Evolutionary conservation across 2,797 vertebrate genomes (phyloP).

Genomic region (Gephyroberyx darwinii): DNA sequence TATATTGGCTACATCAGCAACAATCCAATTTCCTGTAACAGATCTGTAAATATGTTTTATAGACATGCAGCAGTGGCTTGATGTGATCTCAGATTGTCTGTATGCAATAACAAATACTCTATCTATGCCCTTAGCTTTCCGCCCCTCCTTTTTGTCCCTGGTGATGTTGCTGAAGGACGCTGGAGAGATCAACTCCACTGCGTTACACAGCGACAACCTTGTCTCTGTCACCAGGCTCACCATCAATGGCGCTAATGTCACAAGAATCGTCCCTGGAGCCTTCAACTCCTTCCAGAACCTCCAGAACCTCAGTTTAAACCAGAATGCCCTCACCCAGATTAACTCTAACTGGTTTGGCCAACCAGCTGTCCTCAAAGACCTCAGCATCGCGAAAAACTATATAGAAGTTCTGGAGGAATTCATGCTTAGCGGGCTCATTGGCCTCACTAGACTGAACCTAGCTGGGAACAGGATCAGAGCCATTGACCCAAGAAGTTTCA

Average conservation of each 20-base stretch:
- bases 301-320: slow-evolving; percentile 59
- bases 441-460: slow-evolving; percentile 66
- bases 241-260: slow-evolving; percentile 62
- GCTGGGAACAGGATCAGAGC: slow-evolving; percentile 69
- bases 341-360: slow-evolving; percentile 72
- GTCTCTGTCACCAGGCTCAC: slow-evolving; percentile 71
- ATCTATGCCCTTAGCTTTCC: slow-evolving; percentile 59
- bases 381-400: slow-evolving; percentile 66
- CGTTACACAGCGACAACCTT: slow-evolving; percentile 70
- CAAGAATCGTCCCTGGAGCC: slow-evolving; percentile 62
- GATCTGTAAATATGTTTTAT: too few species aligned
- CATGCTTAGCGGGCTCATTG: slow-evolving; percentile 48
- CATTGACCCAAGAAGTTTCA: slow-evolving; percentile 61
- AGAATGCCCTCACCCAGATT: slow-evolving; percentile 67
- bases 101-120: background rate
- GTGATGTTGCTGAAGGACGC: slow-evolving; percentile 49
- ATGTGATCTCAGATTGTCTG: background rate
- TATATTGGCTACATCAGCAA: too few species aligned
- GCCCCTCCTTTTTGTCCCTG: slow-evolving; percentile 59
- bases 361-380: slow-evolving; percentile 52
- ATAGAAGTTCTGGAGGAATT: slow-evolving; percentile 48
- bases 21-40: too few species aligned
- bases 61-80: too few species aligned
- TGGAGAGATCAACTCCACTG: slow-evolving; percentile 69
- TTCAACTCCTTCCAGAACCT: slow-evolving; percentile 73